Conservation (phyloP, 2,797 vertebrate species). For the Pteropus rufus region DNA sequence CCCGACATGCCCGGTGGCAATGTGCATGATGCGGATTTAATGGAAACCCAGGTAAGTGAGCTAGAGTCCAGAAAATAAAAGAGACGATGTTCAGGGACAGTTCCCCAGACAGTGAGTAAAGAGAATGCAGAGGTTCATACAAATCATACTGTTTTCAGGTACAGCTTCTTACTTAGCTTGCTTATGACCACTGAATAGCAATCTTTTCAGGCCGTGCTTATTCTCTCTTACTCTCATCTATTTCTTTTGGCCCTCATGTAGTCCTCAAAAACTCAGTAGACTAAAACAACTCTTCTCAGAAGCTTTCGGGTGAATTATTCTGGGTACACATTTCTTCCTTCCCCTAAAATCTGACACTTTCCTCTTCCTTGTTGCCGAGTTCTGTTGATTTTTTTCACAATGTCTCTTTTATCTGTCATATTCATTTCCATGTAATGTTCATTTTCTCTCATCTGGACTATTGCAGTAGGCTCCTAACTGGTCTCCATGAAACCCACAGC, state of each 20-base stretch:
- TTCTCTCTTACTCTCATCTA: background rate
- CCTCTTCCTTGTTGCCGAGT: background rate
- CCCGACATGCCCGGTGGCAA: background rate
- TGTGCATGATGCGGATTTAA: background rate
- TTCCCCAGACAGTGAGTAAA: background rate
- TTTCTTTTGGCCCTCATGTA: background rate
- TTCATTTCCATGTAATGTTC: background rate
- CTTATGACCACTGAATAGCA: rapidly evolving
- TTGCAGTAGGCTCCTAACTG: background rate
- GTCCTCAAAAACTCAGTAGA: background rate
- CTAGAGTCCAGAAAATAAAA: background rate
- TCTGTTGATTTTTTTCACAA: background rate
- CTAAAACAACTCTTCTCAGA: background rate
- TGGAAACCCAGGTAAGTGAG: background rate
- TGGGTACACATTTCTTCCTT: background rate
- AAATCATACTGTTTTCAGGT: background rate
- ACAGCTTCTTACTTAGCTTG: background rate
- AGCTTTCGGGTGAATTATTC: background rate
- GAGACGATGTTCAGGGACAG: background rate
- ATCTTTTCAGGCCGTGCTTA: background rate
- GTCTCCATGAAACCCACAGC: background rate
- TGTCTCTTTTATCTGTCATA: background rate
- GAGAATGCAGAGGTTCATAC: background rate
- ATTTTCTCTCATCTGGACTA: background rate
- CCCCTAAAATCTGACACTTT: background rate